These are phyloP conservation scores for Lasioglossum oenotherae DNA, from an alignment of 2,888 invertebrate genomes.

Conservation along the genomic window DNA sequence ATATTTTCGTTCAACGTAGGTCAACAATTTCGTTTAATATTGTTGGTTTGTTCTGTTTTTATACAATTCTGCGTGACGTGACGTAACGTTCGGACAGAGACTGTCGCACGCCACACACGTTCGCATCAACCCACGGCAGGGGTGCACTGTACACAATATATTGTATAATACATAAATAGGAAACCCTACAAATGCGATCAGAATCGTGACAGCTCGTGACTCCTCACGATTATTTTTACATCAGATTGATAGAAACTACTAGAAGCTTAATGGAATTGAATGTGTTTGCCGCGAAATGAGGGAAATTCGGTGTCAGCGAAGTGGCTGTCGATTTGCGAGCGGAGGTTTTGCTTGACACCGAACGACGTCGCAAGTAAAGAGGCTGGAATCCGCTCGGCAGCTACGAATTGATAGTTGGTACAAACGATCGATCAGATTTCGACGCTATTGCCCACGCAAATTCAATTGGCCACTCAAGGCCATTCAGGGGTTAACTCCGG, in stretches of 20 bases:
- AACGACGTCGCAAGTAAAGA: not conserved
- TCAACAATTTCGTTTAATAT: no score
- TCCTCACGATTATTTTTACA: not conserved
- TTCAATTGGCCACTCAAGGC: slow-evolving; percentile 14
- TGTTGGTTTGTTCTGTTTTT: no score
- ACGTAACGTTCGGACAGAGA: no score
- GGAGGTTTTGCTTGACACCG: not conserved
- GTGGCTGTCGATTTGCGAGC: not conserved
- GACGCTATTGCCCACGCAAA: slow-evolving; percentile 5
- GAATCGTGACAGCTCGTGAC: no score
- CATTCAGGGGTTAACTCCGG: slow-evolving; percentile 1
- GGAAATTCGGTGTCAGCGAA: not conserved
- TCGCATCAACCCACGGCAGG: no score
- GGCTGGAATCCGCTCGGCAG: not conserved
- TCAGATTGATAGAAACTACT: not conserved
- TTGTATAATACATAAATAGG: no score
- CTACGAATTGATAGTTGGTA: not conserved
- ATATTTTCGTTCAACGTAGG: not conserved
- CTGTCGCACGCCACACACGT: no score
- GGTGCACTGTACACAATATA: no score
- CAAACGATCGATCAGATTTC: slow-evolving; percentile 11
- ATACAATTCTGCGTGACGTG: no score
- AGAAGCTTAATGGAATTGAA: not conserved
- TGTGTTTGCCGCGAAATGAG: not conserved
- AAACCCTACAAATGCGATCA: no score